Evolutionary conservation across 1,140 invertebrate genomes (phyloP), one percentile per base, ranked within the genome.

Genomic region (Argopecten irradians): DNA sequence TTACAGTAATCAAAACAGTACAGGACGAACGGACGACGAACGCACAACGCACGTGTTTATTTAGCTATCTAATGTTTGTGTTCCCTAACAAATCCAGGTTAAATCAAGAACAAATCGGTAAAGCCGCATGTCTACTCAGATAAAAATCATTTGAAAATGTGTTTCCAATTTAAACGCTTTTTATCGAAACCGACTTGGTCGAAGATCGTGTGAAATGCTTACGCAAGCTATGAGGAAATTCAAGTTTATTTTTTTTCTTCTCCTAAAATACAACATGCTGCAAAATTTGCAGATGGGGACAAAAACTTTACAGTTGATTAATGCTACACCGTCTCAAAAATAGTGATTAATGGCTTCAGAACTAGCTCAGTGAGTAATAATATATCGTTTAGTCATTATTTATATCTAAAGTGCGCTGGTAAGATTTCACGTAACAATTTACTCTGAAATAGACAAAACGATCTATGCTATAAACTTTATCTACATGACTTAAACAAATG

Each of bases 61-160:
- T n/a, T 71, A 71, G 11, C 22, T 5, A 71, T 71, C 55, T 28
- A n/a, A 11, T 71, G 55, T 71, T 71, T 71, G 28, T 28, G 16
- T 71, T 71, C 55, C n/a, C 55, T 22, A 71, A 71, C 55, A 71
- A 71, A 71, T 71, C 55, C 55, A n/a, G 55, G 55, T 71, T 71
- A 28, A 71, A 28, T n/a, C 1, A 71, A 11, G n/a, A 71, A 71
- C n/a, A 71, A 71, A 71, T 71, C 55, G n/a, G 22, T 16, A 71
- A n/a, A 3, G n/a, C 55, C 55, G 28, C 55, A 28, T 71, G 7
- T 28, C n/a, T 71, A 7, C 22, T 3, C 22, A 5, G 55, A 71
- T 71, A 71, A 28, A n/a, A n/a, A 28, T 71, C 5, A 71, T 71
- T 8, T n/a, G 5, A n/a, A 71, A 71, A 71, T 71, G 55, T 71